Evolutionary conservation across 2,888 invertebrate species (phyloP), one percentile per base, ranked within the genome.

Genomic region (Seira ritae): DNA sequence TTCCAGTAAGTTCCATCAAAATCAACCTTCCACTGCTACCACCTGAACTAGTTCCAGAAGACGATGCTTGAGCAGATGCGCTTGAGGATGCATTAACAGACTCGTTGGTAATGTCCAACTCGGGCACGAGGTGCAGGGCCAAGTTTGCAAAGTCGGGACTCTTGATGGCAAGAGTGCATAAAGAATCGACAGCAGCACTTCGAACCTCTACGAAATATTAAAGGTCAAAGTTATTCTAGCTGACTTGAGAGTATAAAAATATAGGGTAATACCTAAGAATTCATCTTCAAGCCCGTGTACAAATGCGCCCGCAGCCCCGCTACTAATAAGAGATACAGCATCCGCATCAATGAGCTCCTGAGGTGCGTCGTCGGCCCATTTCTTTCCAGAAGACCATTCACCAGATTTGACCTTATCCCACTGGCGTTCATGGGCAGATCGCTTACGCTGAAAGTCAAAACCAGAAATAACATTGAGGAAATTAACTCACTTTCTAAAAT

Each of bases 261-360:
- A n/a, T n/a, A n/a, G n/a, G n/a, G n/a, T 89, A 86, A 89, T n/a
- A 94, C 94, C 96, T 91, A 98, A 92, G 91, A 95, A 98, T 92
- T 99, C 99, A 92, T 99, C 99, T 92, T 99, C 99, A 46, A 99
- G 92, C 0, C 98, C 99, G 91, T 99, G 98, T 85, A 99, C 98
- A 91, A 99, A 96, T 71, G 99, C 99, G 0, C 99, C 99, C 91
- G 98, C 99, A 0, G 99, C 97, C 0, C 98, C 98, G 88, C 96
- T 96, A 22, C 95, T 95, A 91, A 98, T 96, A 88, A 98, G 92
- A 73, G 93, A 95, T 17, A 96, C 93, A 78, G 93, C 93, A 17
- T 95, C 94, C 79, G 95, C 95, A 91, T 96, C 94, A 12, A 95
- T 90, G 24, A 93, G 91, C 90, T 96, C 96, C 88, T 94, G 93